Base-by-base conservation (phyloP, 2,797 vertebrate genomes). In the Antrozous pallidus region DNA sequence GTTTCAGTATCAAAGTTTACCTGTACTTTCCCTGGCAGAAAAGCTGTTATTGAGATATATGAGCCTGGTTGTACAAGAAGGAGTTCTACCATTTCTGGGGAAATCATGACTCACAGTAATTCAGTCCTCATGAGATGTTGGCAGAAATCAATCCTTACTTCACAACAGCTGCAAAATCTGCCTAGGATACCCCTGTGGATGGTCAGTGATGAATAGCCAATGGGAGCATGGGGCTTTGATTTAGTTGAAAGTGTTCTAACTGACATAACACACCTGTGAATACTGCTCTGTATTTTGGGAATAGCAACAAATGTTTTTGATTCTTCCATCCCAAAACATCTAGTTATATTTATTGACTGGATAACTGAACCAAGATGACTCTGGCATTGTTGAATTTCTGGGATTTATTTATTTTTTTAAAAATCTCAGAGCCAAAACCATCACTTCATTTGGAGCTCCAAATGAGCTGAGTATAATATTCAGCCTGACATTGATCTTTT, bases 91-190 rank as follows among this genome's bases (percentile, higher is more conserved):
- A 31, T 36, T 96, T 96, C 82, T 65, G 75, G 40, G 94, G 94
- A 95, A 96, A 89, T 87, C 85, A 58, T 96, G 94, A 97, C 56
- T 97, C 95, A 95, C 5, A 70, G 71, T 81, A 73, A 88, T 92
- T 93, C 71, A 74, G 94, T 96, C 82, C 92, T 94, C 75, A 56
- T 81, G 92, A 77, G 61, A 93, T 92, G 74, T 54, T 95, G 92
- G 92, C 91, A 93, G 94, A 92, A 89, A 73, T 93, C 67, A 74
- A 96, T 42, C 8, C 2, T 93, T 94, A 95, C 92, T 95, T 93
- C 90, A 91, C 75, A 84, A 91, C 88, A 96, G 95, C 96, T 96
- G 90, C 6, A 16, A 79, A 96, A 87, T 93, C 65, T 85, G 75
- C 56, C 49, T 12, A 79, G 18, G 45, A 9, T 88, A 63, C 84